Evolutionary conservation across 1,140 invertebrate genomes (phyloP).

Genomic region (Neuroterus valhalla): DNA sequence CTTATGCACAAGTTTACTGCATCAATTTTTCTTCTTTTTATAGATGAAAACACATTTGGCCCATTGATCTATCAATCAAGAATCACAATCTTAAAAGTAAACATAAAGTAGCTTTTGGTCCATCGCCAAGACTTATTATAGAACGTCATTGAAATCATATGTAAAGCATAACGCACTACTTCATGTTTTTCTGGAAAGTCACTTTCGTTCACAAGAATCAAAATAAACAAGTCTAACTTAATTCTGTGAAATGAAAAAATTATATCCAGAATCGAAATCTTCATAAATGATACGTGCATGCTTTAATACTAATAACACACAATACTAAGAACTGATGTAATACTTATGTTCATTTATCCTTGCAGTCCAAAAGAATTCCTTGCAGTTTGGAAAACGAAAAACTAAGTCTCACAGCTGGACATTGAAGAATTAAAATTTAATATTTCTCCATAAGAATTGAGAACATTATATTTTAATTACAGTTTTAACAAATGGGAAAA

Average conservation of each 20-base stretch:
- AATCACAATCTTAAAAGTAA: constrained; percentile 42
- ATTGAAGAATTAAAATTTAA: too few relatives aligned
- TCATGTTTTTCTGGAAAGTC: neutral
- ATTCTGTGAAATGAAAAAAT: too few relatives aligned
- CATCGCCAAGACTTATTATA: constrained; percentile 54
- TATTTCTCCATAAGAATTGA: too few relatives aligned
- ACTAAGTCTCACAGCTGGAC: too few relatives aligned
- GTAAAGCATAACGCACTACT: neutral
- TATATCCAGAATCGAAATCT: neutral
- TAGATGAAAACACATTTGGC: neutral
- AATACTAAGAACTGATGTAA: constrained; percentile 37
- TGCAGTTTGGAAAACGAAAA: too few relatives aligned
- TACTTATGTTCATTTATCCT: constrained; percentile 12
- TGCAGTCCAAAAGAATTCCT: too few relatives aligned
- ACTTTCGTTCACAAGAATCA: neutral
- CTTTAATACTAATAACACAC: constrained; percentile 49
- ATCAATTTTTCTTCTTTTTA: constrained; percentile 23
- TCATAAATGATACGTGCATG: constrained; percentile 44
- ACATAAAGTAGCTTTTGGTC: constrained; percentile 56
- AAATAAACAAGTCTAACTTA: too few relatives aligned
- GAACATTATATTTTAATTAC: too few relatives aligned
- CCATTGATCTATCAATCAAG: neutral
- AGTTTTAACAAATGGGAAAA: too few relatives aligned
- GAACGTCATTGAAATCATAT: constrained; percentile 23
- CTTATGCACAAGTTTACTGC: constrained; percentile 17